Percentiles rank a stretch among this genome's conserved stretches.
Evolutionary conservation across 2,797 vertebrate species (phyloP).

Genomic region (Moxostoma hubbsi): DNA sequence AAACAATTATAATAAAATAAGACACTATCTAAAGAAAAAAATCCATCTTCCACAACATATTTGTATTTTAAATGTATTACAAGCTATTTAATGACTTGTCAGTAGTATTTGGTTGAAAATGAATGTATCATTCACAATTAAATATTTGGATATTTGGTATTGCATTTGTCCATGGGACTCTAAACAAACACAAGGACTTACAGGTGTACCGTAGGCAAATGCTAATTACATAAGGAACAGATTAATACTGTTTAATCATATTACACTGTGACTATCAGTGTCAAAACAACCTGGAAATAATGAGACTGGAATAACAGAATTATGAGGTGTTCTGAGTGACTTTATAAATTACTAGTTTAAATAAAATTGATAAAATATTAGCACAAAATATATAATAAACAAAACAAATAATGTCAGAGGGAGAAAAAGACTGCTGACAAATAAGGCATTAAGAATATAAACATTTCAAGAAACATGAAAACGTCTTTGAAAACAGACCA

Average conservation of each 20-base stretch:
- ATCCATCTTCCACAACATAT: too few species aligned
- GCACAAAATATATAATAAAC: not conserved
- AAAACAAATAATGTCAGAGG: not conserved
- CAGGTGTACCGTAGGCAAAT: conserved; percentile 29
- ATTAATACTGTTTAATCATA: conserved; percentile 44
- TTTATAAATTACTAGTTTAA: too few species aligned
- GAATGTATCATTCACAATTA: not conserved
- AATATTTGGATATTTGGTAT: conserved; percentile 12
- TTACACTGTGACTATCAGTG: conserved; percentile 24
- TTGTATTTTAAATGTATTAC: too few species aligned
- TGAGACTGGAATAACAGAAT: not conserved
- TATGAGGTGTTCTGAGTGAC: not conserved
- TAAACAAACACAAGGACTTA: conserved; percentile 4
- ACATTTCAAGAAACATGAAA: not conserved
- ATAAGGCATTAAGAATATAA: not conserved
- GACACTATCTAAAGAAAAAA: too few species aligned
- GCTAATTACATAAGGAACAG: conserved; percentile 44
- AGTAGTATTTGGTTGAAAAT: not conserved
- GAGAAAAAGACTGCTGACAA: not conserved
- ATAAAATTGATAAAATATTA: not conserved
- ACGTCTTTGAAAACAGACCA: not conserved
- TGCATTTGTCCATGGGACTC: conserved; percentile 20
- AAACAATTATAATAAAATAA: not conserved
- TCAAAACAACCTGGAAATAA: conserved; percentile 24
- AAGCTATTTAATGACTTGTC: too few species aligned